These are phyloP conservation scores for Turnix velox DNA, from an alignment of 2,113 vertebrate species.

Conservation along the genomic window DNA sequence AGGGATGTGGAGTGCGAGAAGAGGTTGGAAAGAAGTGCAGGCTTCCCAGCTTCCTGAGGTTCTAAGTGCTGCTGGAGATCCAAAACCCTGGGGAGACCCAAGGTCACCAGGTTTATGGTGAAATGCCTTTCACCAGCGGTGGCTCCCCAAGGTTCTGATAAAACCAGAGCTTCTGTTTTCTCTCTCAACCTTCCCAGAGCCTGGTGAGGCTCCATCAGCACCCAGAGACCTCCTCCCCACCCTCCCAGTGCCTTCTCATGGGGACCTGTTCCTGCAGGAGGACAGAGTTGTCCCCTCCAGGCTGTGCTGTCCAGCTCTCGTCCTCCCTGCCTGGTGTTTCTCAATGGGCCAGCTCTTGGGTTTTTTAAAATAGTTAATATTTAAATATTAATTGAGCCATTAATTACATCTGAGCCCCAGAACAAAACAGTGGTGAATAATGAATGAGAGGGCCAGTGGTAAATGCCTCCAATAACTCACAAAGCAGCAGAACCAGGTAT, in stretches of 20 bases:
- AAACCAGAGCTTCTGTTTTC: not conserved
- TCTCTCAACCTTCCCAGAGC: not conserved
- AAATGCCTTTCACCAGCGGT: accelerated
- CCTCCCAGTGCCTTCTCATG: not conserved
- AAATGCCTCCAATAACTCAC: constrained; percentile 70
- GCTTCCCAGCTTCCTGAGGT: not conserved
- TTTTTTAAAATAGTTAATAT: constrained; percentile 74
- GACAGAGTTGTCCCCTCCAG: accelerated
- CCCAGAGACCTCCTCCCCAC: not conserved
- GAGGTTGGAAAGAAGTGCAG: not conserved
- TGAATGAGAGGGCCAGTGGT: constrained; percentile 68
- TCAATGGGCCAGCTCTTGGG: constrained; percentile 61
- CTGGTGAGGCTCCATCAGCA: not conserved
- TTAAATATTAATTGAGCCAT: constrained; percentile 76
- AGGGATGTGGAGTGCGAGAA: not conserved
- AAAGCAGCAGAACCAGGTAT: constrained; percentile 51
- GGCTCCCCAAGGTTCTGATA: not conserved
- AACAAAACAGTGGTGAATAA: constrained; percentile 71
- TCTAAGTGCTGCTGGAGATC: not conserved
- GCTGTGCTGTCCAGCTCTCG: accelerated
- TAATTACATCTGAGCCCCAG: constrained; percentile 73
- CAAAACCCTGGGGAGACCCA: not conserved
- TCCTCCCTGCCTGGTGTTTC: not conserved
- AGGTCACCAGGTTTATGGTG: accelerated
- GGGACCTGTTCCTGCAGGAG: accelerated